phyloP scores from a whole-genome alignment of 2,888 invertebrate species.

The Drosophila eohydei region DNA sequence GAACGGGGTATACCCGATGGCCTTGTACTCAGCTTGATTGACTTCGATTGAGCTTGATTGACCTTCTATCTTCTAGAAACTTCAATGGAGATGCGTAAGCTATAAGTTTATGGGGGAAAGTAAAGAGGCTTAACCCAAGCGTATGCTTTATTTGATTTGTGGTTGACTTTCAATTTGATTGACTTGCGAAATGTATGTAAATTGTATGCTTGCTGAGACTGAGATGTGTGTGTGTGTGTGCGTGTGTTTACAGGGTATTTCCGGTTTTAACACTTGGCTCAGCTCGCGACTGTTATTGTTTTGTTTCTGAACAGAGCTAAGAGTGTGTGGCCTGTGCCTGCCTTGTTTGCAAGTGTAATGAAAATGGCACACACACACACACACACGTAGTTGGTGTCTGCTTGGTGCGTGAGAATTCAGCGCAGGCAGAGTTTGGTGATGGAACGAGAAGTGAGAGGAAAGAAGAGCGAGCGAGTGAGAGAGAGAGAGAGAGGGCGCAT shows the following conservation, averaged over 20 bases:
- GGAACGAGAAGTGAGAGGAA: neutral
- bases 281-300: conserved; percentile 7
- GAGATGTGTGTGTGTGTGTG: neutral
- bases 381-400: conserved; percentile 8
- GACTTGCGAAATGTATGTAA: neutral
- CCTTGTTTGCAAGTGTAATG: conserved; percentile 13
- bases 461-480: neutral
- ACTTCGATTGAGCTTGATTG: neutral
- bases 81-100: neutral
- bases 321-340: conserved; percentile 3
- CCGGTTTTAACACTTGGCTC: conserved; percentile 1
- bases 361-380: conserved; percentile 9
- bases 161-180: neutral
- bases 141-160: neutral
- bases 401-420: neutral
- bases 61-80: neutral
- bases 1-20: neutral
- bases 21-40: neutral
- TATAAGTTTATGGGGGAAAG: neutral
- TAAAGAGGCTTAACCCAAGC: neutral
- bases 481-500: conserved; percentile 18
- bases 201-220: neutral
- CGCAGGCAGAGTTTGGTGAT: neutral
- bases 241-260: conserved; percentile 15
- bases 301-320: neutral